phyloP scores from a whole-genome alignment of 1,140 invertebrate species.

The Heliconius eleuchia region DNA sequence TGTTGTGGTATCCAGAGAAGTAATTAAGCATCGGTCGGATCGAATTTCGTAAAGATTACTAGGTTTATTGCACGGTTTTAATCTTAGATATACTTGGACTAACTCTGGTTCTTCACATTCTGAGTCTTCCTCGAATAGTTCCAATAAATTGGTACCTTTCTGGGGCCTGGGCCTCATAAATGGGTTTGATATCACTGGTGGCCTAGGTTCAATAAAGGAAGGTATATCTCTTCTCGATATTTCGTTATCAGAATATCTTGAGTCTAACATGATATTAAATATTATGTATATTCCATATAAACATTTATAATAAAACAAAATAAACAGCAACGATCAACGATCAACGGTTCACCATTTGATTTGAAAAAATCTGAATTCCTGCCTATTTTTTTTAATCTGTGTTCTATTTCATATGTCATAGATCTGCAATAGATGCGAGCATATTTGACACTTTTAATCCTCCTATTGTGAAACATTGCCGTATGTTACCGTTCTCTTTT shows the following conservation, averaged over 20 bases:
- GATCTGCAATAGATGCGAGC: neutral
- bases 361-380: neutral
- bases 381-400: no score
- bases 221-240: conserved; percentile 61
- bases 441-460: neutral
- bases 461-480: no score
- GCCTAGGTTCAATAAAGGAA: conserved; percentile 74
- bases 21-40: conserved; percentile 64
- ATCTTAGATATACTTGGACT: conserved; percentile 69
- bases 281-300: conserved; percentile 1
- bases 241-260: conserved; percentile 56
- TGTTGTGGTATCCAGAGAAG: conserved; percentile 66
- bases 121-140: conserved; percentile 66
- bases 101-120: conserved; percentile 63
- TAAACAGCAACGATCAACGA: neutral
- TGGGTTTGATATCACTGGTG: conserved; percentile 73
- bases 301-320: conserved; percentile 22
- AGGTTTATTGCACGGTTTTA: conserved; percentile 63
- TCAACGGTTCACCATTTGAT: conserved; percentile 22
- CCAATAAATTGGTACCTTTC: conserved; percentile 70
- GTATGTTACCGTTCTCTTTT: no score
- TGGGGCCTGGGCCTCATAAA: conserved; percentile 73
- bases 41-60: conserved; percentile 68
- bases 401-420: neutral
- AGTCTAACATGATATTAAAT: conserved; percentile 48